Evolutionary conservation across 2,888 invertebrate genomes (phyloP), one percentile per base, ranked within the genome.

Genomic region (Lamproptera curius): DNA sequence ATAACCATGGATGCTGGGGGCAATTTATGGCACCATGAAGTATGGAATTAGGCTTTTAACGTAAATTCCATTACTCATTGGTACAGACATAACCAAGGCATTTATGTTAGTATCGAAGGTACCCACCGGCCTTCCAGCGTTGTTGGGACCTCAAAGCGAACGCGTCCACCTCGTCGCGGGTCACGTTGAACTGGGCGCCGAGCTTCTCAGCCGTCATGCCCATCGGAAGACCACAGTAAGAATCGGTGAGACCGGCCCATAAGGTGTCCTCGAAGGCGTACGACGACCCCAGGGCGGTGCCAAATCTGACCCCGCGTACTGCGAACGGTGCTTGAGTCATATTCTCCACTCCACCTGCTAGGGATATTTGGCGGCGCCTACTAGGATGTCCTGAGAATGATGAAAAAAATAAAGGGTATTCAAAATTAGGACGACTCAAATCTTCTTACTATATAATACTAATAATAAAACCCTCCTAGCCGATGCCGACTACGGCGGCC

Each of bases 141-240:
- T 92, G 90, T 70, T 99, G 98, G 0, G 98, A 97, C 52, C 90
- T 88, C 2, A 97, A 71, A 0, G 98, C 93, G 79, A 93, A 98
- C 54, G 92, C 89, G 70, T 99, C 98, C 41, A 94, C 94, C 61
- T 96, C 94, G 55, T 94, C 92, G 50, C 95, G 89, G 1, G 93
- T 92, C 40, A 98, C 87, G 40, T 93, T 92, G 68, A 92, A 96
- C 74, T 97, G 92, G 0, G 70, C 84, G 0, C 96, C 97, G 38
- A 98, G 89, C 73, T 97, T 97, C 84, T 97, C 97, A 0, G 97
- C 97, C 0, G 99, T 99, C 67, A 97, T 79, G 1, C 96, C 98
- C 99, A 99, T 99, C 0, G 98, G 97, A 26, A 96, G 88, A 55
- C 96, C 95, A 70, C 96, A 96, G 76, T 95, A 93, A 0, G 92